Evolutionary conservation across 2,888 invertebrate species (phyloP), one percentile per base, ranked within the genome.

Genomic region (Leptura quadrifasciata): DNA sequence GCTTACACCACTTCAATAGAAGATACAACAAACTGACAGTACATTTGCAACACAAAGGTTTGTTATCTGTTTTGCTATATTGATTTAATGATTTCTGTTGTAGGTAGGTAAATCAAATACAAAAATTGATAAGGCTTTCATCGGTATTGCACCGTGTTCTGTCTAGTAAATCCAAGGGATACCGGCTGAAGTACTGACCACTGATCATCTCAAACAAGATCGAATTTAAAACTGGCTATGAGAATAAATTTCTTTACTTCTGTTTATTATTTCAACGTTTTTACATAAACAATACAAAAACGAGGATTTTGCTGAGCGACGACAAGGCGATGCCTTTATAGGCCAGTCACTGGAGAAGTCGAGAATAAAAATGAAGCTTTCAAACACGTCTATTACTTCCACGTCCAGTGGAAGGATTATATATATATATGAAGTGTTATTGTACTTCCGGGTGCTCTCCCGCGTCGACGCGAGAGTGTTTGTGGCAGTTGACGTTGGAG

Each of bases 61-160:
- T 27, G 39, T 63, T 63, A 63, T 63, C 39, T 35, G 20, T 20
- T 58, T 69, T 20, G 35, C 20, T 21, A 47, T 69, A 55, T 58
- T 69, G 69, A 69, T 58, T 69, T 69, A 69, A 47, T 58, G 69
- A 69, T 69, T 69, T 69, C 58, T 21, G 15, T n/a, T n/a, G n/a
- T n/a, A 4, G n/a, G n/a, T n/a, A 4, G n/a, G 5, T 63, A 63
- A 10, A 35, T 63, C 15, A 39, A 39, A 39, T 67, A 76, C 39
- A 60, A 74, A 76, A 71, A 70, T 47, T 58, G 69, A 71, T 75
- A 75, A 39, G 61, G 15, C 20, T 18, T 74, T 54, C 70, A 71
- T 69, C 61, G 58, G 57, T 57, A 64, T 69, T 69, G 68, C 61
- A 21, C 21, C 57, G 5, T 8, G 15, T 58, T 58, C 58, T 21